phyloP scores from a whole-genome alignment of 2,888 invertebrate genomes.

The Petrolisthes manimaculis region DNA sequence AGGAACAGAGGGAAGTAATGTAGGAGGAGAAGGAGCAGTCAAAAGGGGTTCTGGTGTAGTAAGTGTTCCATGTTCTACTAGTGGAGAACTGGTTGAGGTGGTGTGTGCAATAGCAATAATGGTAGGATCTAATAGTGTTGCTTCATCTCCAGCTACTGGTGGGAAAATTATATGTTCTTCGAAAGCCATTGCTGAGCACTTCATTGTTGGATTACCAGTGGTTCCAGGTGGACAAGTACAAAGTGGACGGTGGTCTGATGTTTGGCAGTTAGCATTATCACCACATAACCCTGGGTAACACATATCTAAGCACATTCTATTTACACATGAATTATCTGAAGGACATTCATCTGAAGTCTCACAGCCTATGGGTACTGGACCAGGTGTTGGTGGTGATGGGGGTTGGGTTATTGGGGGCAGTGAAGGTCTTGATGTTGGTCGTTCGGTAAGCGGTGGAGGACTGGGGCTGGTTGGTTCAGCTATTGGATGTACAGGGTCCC shows the following conservation, averaged over 20 bases:
- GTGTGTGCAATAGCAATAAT: conserved; percentile 4
- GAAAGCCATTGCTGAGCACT: conserved; percentile 71
- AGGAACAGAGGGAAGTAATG: conserved; percentile 39
- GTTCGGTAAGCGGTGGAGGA: conserved; percentile 36
- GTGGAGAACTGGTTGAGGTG: conserved; percentile 22
- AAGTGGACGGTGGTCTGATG: conserved; percentile 76
- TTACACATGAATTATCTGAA: conserved; percentile 50
- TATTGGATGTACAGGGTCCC: conserved; percentile 36
- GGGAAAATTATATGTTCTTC: conserved; percentile 31
- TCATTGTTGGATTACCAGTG: conserved; percentile 69
- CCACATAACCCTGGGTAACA: conserved; percentile 74
- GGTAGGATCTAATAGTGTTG: conserved; percentile 22
- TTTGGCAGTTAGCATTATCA: conserved; percentile 79
- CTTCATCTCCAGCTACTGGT: conserved; percentile 22
- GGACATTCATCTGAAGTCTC: conserved; percentile 56
- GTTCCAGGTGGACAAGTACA: conserved; percentile 71
- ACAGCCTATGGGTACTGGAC: conserved; percentile 37
- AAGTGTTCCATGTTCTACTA: conserved; percentile 31
- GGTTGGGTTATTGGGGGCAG: conserved; percentile 21
- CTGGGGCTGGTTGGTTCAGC: conserved; percentile 30
- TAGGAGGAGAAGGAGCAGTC: conserved; percentile 32
- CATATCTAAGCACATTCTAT: conserved; percentile 53
- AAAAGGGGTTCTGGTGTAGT: conserved; percentile 17
- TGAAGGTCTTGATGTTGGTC: conserved; percentile 20
- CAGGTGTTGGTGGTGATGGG: conserved; percentile 43